Evolutionary conservation across 1,140 invertebrate species (phyloP).

Genomic region (Eueides isabella): DNA sequence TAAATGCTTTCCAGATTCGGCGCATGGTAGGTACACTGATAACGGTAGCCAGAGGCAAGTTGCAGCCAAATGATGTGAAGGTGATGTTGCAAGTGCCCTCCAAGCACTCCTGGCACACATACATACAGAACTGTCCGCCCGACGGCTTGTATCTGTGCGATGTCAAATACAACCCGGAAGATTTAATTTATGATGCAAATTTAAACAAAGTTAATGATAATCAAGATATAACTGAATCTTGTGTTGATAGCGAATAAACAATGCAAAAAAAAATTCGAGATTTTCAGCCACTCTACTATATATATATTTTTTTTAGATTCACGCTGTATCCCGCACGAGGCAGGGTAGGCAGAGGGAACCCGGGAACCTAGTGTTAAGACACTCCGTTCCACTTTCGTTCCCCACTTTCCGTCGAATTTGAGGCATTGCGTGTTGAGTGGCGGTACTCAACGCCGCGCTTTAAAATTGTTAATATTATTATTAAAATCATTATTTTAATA

Average conservation of each 20-base stretch:
- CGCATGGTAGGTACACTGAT: conserved; percentile 87
- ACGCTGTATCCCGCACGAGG: no score
- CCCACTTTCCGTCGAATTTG: no score
- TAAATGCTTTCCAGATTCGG: conserved; percentile 85
- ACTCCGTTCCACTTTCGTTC: no score
- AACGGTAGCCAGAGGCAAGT: conserved; percentile 81
- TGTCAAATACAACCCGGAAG: conserved; percentile 85
- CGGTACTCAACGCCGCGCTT: no score
- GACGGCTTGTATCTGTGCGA: conserved; percentile 87
- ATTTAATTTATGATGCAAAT: conserved; percentile 71
- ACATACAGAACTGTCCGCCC: conserved; percentile 81
- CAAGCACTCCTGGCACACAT: conserved; percentile 84
- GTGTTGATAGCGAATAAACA: no score
- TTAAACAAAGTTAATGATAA: background rate
- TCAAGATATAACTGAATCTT: background rate
- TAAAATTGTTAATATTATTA: background rate
- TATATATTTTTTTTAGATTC: no score
- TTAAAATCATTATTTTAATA: background rate
- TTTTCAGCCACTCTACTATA: no score
- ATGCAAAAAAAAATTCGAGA: no score
- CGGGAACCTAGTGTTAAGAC: no score
- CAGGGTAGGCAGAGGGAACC: no score
- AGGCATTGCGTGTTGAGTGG: no score
- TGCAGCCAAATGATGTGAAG: conserved; percentile 84
- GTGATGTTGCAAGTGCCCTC: conserved; percentile 89